Conservation (phyloP, 2,113 vertebrate species). For the Ceuthmochares aereus region DNA sequence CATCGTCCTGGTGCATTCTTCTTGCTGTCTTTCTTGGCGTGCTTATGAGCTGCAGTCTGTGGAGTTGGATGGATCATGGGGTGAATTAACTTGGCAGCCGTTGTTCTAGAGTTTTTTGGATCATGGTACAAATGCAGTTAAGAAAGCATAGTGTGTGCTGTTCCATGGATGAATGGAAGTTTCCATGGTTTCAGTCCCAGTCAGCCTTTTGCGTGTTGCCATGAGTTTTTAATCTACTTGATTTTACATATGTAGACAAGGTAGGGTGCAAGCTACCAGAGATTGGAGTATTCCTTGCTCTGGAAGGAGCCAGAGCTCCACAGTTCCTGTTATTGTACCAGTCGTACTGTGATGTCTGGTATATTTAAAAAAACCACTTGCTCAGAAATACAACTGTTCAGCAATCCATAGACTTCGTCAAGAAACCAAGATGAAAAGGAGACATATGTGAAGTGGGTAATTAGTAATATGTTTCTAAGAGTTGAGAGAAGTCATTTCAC, state of each 20-base stretch:
- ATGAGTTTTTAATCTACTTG: background rate
- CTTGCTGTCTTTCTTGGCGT: background rate
- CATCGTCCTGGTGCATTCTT: background rate
- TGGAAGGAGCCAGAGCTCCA: background rate
- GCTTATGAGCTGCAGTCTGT: background rate
- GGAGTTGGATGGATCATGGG: background rate
- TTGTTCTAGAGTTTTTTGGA: background rate
- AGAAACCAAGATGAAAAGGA: background rate
- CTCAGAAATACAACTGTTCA: background rate
- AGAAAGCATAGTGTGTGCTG: background rate
- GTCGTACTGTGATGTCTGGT: background rate
- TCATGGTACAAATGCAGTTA: background rate
- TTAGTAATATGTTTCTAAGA: slow-evolving; percentile 25
- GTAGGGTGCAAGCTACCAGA: background rate
- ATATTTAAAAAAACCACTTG: background rate
- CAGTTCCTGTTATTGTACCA: background rate
- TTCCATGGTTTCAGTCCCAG: background rate
- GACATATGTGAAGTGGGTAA: background rate
- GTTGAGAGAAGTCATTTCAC: slow-evolving; percentile 10
- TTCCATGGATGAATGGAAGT: background rate
- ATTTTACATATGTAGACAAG: background rate
- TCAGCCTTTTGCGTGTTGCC: background rate
- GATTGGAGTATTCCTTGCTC: background rate
- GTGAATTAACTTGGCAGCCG: background rate
- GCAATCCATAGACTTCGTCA: background rate